Evolutionary conservation across 2,113 vertebrate species (phyloP).

Genomic region (Irena cyanogastra): DNA sequence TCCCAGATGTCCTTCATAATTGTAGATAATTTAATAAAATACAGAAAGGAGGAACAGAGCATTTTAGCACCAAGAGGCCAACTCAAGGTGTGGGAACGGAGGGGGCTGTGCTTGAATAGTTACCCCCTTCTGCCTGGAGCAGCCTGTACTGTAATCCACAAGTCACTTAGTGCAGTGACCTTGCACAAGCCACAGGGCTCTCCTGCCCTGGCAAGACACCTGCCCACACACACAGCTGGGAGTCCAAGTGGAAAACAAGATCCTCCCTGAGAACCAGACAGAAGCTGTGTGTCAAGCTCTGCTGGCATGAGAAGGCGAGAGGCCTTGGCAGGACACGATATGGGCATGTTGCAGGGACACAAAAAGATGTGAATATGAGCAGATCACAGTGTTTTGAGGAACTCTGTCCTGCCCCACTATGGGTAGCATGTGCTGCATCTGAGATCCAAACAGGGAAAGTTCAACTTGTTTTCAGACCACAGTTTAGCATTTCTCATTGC

Average conservation of each 20-base stretch:
- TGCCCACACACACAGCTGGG: background rate
- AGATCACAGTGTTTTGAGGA: background rate
- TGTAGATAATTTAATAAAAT: conserved; percentile 61
- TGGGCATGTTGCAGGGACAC: background rate
- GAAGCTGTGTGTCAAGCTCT: background rate
- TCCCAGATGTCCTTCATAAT: conserved; percentile 46
- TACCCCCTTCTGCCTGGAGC: background rate
- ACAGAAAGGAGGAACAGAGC: background rate
- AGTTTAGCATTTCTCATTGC: background rate
- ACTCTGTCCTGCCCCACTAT: background rate
- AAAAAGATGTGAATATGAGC: background rate
- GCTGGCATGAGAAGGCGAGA: background rate
- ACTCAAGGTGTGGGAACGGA: background rate
- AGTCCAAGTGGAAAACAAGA: background rate
- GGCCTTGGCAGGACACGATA: background rate
- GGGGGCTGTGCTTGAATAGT: background rate
- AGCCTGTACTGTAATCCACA: conserved; percentile 12
- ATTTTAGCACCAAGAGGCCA: background rate
- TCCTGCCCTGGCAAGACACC: conserved; percentile 3
- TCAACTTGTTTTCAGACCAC: background rate
- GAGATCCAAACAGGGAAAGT: background rate
- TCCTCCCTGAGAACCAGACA: background rate
- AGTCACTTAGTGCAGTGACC: conserved; percentile 40
- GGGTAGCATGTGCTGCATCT: background rate
- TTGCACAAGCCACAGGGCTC: background rate